Evolutionary conservation across 2,888 invertebrate species (phyloP).

Genomic region (Eupithecia centaureata): DNA sequence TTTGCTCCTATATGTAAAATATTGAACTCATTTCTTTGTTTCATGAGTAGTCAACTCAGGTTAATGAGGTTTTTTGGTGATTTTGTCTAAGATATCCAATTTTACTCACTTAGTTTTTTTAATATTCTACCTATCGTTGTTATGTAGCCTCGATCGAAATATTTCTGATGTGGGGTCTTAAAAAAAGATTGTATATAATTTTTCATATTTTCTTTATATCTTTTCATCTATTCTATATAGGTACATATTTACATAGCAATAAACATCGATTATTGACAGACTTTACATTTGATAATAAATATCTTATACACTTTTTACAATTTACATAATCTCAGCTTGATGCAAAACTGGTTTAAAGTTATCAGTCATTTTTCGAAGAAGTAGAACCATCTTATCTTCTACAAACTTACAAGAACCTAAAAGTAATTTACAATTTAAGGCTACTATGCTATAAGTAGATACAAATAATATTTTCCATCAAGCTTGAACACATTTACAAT

Average conservation of each 20-base stretch:
- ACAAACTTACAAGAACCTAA: constrained; percentile 37
- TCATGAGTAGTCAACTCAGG: too few species aligned
- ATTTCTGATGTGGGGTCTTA: background rate
- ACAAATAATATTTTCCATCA: constrained; percentile 55
- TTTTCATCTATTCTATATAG: constrained; percentile 56
- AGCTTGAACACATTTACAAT: constrained; percentile 77
- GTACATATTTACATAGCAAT: constrained; percentile 67
- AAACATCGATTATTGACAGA: constrained; percentile 53
- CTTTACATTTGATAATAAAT: constrained; percentile 58
- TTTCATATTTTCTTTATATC: constrained; percentile 60
- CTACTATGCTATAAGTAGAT: constrained; percentile 32
- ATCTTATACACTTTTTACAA: constrained; percentile 65
- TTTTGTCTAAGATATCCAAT: too few species aligned
- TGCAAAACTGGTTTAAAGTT: constrained; percentile 58
- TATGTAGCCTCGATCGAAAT: background rate
- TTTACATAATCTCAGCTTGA: constrained; percentile 48
- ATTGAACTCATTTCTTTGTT: too few species aligned
- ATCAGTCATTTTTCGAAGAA: constrained; percentile 69
- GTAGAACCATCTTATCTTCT: constrained; percentile 27
- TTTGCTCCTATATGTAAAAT: too few species aligned
- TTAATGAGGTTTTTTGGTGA: too few species aligned
- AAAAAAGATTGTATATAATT: constrained; percentile 31
- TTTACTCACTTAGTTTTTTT: too few species aligned
- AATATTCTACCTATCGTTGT: too few species aligned
- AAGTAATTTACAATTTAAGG: constrained; percentile 37